phyloP scores from a whole-genome alignment of 1,140 invertebrate genomes.

The Penaeus vannamei region DNA sequence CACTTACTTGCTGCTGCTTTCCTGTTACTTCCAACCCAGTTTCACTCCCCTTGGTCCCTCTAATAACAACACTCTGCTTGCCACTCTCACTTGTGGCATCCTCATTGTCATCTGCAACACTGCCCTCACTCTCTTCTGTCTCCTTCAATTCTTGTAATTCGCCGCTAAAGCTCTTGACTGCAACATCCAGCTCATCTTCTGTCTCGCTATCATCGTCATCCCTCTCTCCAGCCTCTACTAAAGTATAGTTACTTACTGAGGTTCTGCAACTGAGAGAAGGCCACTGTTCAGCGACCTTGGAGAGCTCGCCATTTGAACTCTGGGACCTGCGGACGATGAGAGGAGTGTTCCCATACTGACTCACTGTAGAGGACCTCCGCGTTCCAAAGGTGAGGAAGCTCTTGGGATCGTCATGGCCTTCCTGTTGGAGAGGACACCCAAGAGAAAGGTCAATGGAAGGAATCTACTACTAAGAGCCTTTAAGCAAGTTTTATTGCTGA shows the following conservation, averaged over 20 bases:
- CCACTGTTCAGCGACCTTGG: slow-evolving; percentile 34
- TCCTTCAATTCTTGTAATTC: neutral
- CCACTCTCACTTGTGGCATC: too few relatives aligned
- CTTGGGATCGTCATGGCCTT: slow-evolving; percentile 32
- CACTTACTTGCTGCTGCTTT: neutral
- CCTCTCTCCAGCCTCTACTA: slow-evolving; percentile 12
- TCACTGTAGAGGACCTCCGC: slow-evolving; percentile 49
- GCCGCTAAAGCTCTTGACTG: neutral
- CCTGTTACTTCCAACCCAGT: neutral
- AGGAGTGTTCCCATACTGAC: slow-evolving; percentile 59
- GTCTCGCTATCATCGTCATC: slow-evolving; percentile 13
- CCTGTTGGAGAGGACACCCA: slow-evolving; percentile 18
- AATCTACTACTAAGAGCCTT: too few relatives aligned
- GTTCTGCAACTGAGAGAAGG: slow-evolving; percentile 16
- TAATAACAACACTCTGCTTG: neutral
- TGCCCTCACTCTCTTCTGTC: too few relatives aligned
- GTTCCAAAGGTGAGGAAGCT: slow-evolving; percentile 56
- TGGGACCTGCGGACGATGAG: slow-evolving; percentile 46
- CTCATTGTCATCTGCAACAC: too few relatives aligned
- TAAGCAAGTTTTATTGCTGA: too few relatives aligned
- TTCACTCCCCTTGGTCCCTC: neutral
- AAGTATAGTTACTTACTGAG: slow-evolving; percentile 32
- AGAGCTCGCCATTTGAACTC: slow-evolving; percentile 30
- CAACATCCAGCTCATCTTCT: neutral
- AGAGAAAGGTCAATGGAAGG: too few relatives aligned